Evolutionary conservation across 2,797 vertebrate genomes (phyloP), one percentile per base, ranked within the genome.

Genomic region (Phyllotis vaccarum): DNA sequence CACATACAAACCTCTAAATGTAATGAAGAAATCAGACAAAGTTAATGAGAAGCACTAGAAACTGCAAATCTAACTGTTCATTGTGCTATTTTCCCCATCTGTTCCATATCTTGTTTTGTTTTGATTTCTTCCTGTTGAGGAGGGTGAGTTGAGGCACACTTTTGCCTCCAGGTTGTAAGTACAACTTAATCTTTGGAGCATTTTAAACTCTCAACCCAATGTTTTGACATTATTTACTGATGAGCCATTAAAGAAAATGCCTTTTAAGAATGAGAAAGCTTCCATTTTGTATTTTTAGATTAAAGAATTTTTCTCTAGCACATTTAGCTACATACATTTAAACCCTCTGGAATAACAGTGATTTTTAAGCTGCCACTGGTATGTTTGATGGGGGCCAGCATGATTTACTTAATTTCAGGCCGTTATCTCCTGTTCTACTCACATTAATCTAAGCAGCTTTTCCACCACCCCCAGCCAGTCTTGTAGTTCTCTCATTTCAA

Each of bases 401-500:
- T 93, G 85, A 95, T 89, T 96, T 95, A 91, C 91, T 95, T 90
- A 95, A 96, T 96, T 97, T 95, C 58, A 87, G 82, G 74, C 27
- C 58, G 90, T 96, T 96, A 93, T 94, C 76, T 95, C 78, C 89
- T 90, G 90, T 92, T 96, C 95, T 95, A 86, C 40, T 96, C 94
- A 66, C 78, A 93, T 97, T 94, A 96, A 96, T 96, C 94, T 96
- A 93, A 91, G 72, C 91, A 95, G 92, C 90, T 90, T 86, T 96
- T 80, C 75, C 17, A 94, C 52, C 8, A 96, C 81, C 91, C 96
- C 86, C 90, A 97, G 88, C 68, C 87, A 96, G 78, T 92, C 46
- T 70, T 95, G 54, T 89, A 75, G 31, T 93, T 43, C 91, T 95
- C 74, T 88, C 54, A 96, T 96, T 97, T 97, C 95, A 95, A 64